phyloP scores from a whole-genome alignment of 2,113 vertebrate species.

The Myotis davidii region DNA sequence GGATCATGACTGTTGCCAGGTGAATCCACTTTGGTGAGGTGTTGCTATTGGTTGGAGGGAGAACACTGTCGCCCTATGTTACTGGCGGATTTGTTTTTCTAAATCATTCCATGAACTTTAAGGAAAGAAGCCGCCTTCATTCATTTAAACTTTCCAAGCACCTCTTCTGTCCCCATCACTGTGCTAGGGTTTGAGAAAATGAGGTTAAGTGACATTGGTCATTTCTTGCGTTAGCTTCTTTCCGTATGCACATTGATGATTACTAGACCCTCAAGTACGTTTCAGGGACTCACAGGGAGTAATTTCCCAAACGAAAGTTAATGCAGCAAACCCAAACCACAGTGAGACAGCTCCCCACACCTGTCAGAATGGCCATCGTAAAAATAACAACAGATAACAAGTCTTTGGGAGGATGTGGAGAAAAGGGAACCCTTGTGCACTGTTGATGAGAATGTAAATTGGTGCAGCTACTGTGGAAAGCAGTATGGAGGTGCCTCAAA shows the following conservation, averaged over 20 bases:
- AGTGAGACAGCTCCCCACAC: too few species aligned
- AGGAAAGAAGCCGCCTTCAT: background rate
- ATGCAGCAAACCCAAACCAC: background rate
- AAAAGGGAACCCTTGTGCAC: background rate
- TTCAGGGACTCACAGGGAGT: background rate
- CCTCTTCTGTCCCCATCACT: background rate
- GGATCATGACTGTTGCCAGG: background rate
- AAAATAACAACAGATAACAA: background rate
- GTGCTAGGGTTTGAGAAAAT: background rate
- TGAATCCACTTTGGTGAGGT: background rate
- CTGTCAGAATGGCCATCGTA: background rate
- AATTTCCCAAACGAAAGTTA: background rate
- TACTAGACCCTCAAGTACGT: background rate
- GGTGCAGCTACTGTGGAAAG: background rate
- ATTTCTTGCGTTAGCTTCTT: background rate
- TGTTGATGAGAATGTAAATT: background rate
- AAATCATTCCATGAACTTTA: background rate
- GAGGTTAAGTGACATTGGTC: background rate
- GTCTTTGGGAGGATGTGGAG: background rate
- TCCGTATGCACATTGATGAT: background rate
- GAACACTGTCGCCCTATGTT: background rate
- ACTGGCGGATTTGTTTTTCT: background rate
- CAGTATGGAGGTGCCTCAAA: background rate
- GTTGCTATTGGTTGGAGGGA: background rate
- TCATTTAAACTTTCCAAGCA: background rate